Base-by-base conservation (phyloP, 2,113 vertebrate species). In the Sturnus vulgaris region DNA sequence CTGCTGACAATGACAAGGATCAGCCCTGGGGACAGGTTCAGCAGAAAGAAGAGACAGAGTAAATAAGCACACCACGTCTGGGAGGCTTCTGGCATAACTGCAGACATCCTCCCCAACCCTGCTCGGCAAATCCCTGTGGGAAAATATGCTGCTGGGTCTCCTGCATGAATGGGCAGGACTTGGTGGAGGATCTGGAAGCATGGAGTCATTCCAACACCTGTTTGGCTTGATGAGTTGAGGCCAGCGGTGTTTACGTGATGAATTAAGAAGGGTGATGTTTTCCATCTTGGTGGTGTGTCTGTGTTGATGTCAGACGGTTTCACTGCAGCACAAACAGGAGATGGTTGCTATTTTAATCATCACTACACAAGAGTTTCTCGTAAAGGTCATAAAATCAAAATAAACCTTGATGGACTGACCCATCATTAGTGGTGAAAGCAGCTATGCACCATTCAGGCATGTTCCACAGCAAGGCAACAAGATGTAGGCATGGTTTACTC, bases 301-400 rank as follows among this genome's bases (percentile, higher is more conserved):
- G 42, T 86, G 94, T 77, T 63, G 69, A 56, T 86, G 90, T 90
- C 91, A 71, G 83, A 56, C 0, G 0, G 86, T 86, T 91, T 94
- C 1, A 2, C 64, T 15, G 3, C 2, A 4, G 65, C 95, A 71
- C 89, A 93, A 84, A 93, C 92, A 95, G 92, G 94, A 95, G 88
- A 63, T 1, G 2, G 91, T 80, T 95, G 89, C 92, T 97, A 96
- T 96, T 97, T 97, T 92, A 52, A 69, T 93, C 92, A 12, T 31
- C 21, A 50, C 79, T 96, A 40, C 55, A 49, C 81, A 64, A 76
- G 86, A 91, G 65, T 61, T 95, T 95, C 89, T 96, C 37, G 15
- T 91, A 91, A 95, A 94, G 92, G 94, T 95, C 81, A 4, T 82
- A 92, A 91, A 92, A 93, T 95, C 82, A 93, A 95, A 97, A 95